Evolutionary conservation across 2,888 invertebrate genomes (phyloP).

Genomic region (Mesopsocus fuscifrons): DNA sequence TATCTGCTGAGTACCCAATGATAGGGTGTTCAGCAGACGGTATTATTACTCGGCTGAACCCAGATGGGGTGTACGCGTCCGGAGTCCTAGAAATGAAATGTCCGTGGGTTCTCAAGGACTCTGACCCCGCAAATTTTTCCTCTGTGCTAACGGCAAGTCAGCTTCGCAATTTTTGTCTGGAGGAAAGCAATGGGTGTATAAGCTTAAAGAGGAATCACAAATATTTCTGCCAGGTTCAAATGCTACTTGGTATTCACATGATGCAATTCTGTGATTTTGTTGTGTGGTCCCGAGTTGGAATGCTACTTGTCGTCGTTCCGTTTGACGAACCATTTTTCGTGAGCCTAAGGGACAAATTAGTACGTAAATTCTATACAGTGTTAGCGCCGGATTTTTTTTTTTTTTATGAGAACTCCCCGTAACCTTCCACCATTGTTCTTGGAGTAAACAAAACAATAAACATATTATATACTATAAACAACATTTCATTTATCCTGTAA

Average conservation of each 20-base stretch:
- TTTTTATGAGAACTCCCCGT: neutral
- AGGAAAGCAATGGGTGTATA: neutral
- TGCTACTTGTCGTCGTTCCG: neutral
- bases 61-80: neutral
- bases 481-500: too few relatives aligned
- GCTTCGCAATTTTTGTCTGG: neutral
- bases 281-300: neutral
- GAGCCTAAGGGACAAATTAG: neutral
- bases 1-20: neutral
- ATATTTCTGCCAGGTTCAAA: slow-evolving; percentile 6
- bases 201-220: neutral
- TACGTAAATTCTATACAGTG: neutral
- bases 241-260: slow-evolving; percentile 1
- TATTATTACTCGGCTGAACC: neutral
- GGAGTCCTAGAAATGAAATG: slow-evolving; percentile 8
- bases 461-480: too few relatives aligned
- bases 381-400: neutral
- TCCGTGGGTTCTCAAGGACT: slow-evolving; percentile 1
- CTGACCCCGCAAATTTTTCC: neutral
- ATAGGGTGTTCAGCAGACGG: slow-evolving; percentile 2
- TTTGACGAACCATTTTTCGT: neutral
- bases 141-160: neutral
- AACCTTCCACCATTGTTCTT: neutral
- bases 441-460: too few relatives aligned
- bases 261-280: neutral